Base-by-base conservation (phyloP, 2,888 invertebrate genomes). In the Tinea pellionella region DNA sequence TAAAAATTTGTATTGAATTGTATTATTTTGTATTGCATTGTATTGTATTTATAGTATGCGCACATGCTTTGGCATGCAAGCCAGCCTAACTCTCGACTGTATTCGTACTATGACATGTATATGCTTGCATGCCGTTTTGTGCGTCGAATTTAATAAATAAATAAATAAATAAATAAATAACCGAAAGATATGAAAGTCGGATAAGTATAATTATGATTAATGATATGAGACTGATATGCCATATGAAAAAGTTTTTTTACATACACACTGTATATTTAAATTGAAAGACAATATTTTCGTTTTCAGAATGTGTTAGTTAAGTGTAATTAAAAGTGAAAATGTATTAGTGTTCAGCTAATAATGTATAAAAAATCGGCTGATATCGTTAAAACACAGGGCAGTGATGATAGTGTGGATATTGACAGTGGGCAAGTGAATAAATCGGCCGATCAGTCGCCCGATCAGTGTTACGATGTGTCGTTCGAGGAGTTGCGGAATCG, bases 401-500 rank as follows among this genome's bases (percentile, higher is more conserved):
- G 59, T 61, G 61, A 59, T 57, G 32, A 57, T 15, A 57, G 13
- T 13, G 32, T 32, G 15, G 19, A 24, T 24, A 53, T 53, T 6
- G 47, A 9, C 15, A 32, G 57, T 32, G 57, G 15, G 57, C 57
- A 57, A 79, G 78, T 79, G 74, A 70, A 71, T 60, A 73, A 69
- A 47, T 68, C 70, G 59, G 66, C 66, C 53, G 80, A 79, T 64
- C 67, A 68, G 64, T 73, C 80, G 13, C 80, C 80, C 61, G 81
- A 84, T 64, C 66, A 75, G 63, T 74, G 78, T 62, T 67, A 75
- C 61, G 85, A 84, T 62, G 67, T 77, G 63, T 80, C 85, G 62
- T 80, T 85, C 62, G 84, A 86, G 69, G 86, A 85, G 77, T 72
- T 85, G 71, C 71, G 84, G 60, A 82, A 84, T 61, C 71, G 75